Conservation (phyloP, 2,888 invertebrate species). For the Zootermopsis nevadensis region DNA sequence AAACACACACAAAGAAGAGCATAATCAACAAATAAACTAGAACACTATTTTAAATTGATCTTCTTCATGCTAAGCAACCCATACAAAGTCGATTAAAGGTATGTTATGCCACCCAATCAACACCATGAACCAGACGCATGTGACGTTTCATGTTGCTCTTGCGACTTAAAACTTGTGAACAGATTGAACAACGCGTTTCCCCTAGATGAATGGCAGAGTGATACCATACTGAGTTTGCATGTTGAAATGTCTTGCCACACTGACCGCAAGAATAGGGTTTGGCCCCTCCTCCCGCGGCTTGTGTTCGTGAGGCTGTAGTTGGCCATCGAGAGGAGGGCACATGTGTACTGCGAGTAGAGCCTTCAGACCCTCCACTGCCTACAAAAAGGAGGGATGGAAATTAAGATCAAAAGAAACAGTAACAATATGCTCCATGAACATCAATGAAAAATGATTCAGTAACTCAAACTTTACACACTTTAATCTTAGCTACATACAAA, state of each 20-base stretch:
- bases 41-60: too few relatives aligned
- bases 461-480: not conserved
- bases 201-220: conserved; percentile 60
- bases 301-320: not conserved
- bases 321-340: conserved; percentile 23
- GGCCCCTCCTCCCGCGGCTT: conserved; percentile 19
- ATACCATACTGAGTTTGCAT: conserved; percentile 45
- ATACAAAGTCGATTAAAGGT: too few relatives aligned
- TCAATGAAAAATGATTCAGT: not conserved
- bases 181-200: conserved; percentile 65
- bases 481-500: not conserved
- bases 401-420: not conserved
- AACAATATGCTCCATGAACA: not conserved
- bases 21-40: too few relatives aligned
- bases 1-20: too few relatives aligned
- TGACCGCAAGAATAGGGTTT: conserved; percentile 47
- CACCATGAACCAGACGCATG: conserved; percentile 47
- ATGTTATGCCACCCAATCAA: conserved; percentile 21
- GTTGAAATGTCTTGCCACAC: conserved; percentile 50
- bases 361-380: conserved; percentile 26
- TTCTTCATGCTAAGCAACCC: too few relatives aligned
- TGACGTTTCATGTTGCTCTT: conserved; percentile 51
- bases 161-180: conserved; percentile 61
- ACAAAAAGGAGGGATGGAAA: conserved; percentile 29
- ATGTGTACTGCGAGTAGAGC: conserved; percentile 15